phyloP scores from a whole-genome alignment of 1,140 invertebrate species.

The Megathymus violae region DNA sequence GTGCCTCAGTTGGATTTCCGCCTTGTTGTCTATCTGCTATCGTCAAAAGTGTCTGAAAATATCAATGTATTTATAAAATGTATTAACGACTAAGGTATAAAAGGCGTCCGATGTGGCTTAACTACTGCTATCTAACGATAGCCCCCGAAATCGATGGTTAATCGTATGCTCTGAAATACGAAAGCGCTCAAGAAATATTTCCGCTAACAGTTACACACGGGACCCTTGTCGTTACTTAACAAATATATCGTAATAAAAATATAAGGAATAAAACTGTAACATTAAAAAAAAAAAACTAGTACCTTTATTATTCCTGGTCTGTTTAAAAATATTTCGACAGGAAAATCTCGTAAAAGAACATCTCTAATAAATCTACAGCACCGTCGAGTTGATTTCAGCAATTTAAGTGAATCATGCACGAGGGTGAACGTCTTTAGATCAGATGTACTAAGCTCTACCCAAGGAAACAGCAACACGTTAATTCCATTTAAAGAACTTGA shows the following conservation, averaged over 20 bases:
- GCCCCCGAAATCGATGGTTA: too few species aligned
- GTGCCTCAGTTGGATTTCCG: conserved; percentile 59
- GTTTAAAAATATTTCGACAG: conserved; percentile 88
- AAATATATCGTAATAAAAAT: too few species aligned
- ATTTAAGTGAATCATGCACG: conserved; percentile 83
- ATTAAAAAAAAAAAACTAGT: conserved; percentile 37
- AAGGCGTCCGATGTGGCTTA: too few species aligned
- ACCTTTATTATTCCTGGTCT: conserved; percentile 86
- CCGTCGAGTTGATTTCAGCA: conserved; percentile 77
- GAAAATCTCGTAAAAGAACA: conserved; percentile 88
- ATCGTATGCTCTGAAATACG: too few species aligned
- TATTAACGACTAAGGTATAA: too few species aligned
- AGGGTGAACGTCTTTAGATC: conserved; percentile 83
- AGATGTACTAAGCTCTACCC: conserved; percentile 83
- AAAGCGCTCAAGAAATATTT: too few species aligned
- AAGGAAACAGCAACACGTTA: conserved; percentile 83
- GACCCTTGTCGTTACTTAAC: too few species aligned
- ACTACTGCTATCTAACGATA: too few species aligned
- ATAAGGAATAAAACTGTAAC: too few species aligned
- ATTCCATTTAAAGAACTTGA: conserved; percentile 66
- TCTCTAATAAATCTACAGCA: conserved; percentile 87
- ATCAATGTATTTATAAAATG: not conserved
- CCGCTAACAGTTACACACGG: too few species aligned
- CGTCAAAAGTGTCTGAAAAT: conserved; percentile 62
- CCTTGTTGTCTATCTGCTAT: conserved; percentile 61